These are phyloP conservation scores for Venturia canescens DNA, from an alignment of 1,140 invertebrate genomes.

Conservation along the genomic window DNA sequence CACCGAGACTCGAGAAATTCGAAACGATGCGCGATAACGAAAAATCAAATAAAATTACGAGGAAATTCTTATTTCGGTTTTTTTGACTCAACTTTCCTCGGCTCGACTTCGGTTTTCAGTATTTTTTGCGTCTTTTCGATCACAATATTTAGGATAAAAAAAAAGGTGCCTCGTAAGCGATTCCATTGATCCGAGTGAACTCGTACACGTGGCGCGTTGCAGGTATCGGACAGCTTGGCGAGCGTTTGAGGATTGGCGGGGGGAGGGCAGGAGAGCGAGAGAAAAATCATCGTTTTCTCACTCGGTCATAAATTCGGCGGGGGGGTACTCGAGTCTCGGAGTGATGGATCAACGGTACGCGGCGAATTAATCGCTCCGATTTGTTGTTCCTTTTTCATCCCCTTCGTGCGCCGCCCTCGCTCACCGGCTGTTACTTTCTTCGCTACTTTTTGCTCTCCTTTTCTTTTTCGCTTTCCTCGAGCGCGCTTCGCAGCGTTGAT, in stretches of 20 bases:
- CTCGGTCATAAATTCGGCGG: slow-evolving; percentile 59
- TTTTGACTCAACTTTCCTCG: too few species aligned
- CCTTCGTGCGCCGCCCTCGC: slow-evolving; percentile 3
- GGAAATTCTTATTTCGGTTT: too few species aligned
- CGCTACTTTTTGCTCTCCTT: slow-evolving; percentile 18
- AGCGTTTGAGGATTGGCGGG: slow-evolving; percentile 16
- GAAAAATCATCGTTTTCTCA: slow-evolving; percentile 59
- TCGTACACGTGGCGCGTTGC: slow-evolving; percentile 21
- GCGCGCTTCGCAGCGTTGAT: slow-evolving; percentile 14
- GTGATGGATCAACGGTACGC: slow-evolving; percentile 62
- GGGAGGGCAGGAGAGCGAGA: slow-evolving; percentile 26
- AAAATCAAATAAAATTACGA: too few species aligned
- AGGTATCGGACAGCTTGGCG: slow-evolving; percentile 30
- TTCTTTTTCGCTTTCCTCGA: slow-evolving; percentile 27
- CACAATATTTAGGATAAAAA: too few species aligned
- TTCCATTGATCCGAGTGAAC: slow-evolving; percentile 7
- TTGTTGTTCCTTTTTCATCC: slow-evolving; percentile 48
- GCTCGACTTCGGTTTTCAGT: too few species aligned
- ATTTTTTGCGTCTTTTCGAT: too few species aligned
- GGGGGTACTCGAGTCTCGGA: slow-evolving; percentile 50
- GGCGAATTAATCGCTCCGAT: slow-evolving; percentile 64
- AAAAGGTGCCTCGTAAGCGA: not conserved
- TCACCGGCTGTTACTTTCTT: slow-evolving; percentile 31
- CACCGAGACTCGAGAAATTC: too few species aligned
- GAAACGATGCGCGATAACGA: too few species aligned